phyloP scores from a whole-genome alignment of 2,797 vertebrate genomes.

The Sparidentex hasta region DNA sequence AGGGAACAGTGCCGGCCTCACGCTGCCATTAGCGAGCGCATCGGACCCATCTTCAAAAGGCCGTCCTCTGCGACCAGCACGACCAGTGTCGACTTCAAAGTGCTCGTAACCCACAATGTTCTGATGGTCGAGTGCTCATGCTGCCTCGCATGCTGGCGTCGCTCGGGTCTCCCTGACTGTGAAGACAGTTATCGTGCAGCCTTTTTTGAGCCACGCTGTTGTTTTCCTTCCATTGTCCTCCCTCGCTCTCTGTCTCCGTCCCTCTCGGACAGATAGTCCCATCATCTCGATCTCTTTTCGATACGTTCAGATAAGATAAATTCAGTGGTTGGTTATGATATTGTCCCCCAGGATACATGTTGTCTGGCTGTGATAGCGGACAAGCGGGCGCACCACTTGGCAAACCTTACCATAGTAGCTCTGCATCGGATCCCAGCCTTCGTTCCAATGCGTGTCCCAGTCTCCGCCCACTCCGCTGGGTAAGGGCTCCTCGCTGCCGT shows the following conservation, averaged over 20 bases:
- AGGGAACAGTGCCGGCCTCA: slow-evolving; percentile 80
- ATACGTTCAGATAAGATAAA: slow-evolving; percentile 10
- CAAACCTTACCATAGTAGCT: slow-evolving; percentile 88
- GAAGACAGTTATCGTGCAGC: slow-evolving; percentile 51
- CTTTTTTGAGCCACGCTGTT: slow-evolving; percentile 23
- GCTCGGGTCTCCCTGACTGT: slow-evolving; percentile 56
- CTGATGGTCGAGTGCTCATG: slow-evolving; percentile 75
- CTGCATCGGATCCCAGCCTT: slow-evolving; percentile 89
- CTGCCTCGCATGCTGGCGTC: slow-evolving; percentile 72
- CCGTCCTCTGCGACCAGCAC: slow-evolving; percentile 72
- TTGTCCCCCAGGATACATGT: no score
- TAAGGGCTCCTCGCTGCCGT: slow-evolving; percentile 89
- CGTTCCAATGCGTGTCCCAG: slow-evolving; percentile 89
- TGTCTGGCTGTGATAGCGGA: slow-evolving; percentile 7
- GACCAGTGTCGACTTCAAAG: slow-evolving; percentile 86
- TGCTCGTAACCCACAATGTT: slow-evolving; percentile 69
- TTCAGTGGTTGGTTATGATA: background rate
- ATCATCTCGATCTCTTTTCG: slow-evolving; percentile 3
- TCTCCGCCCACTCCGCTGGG: slow-evolving; percentile 88
- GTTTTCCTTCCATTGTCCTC: slow-evolving; percentile 6
- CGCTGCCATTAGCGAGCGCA: slow-evolving; percentile 86
- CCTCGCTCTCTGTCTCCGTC: background rate
- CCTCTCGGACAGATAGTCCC: slow-evolving; percentile 14
- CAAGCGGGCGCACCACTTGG: slow-evolving; percentile 39
- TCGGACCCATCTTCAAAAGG: slow-evolving; percentile 85